Evolutionary conservation across 64 coral and sea anemone species (phyloP), one percentile per base, ranked within the genome.

Genomic region (Porites lutea): DNA sequence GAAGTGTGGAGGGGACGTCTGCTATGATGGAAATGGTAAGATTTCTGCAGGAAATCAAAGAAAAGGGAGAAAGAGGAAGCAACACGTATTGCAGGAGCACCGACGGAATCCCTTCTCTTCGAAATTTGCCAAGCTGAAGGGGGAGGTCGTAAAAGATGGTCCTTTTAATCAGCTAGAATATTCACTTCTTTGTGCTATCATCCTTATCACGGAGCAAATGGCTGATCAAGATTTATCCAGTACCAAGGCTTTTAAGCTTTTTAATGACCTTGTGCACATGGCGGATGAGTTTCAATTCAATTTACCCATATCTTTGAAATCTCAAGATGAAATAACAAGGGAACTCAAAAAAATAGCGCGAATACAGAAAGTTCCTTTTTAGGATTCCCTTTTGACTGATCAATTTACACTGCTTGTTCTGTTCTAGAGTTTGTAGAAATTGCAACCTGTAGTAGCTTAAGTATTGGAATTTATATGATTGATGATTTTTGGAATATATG

Each of bases 241-340:
- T 48, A 86, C 69, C 82, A 86, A 86, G 3, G 44, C 61, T 15
- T 86, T 86, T 86, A 67, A 86, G 61, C 82, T 86, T 47, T 86
- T 44, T 86, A 86, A 86, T 66, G 61, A 86, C 82, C 45, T 86
- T 86, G 82, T 86, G 8, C n/a, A 50, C 16, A 68, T 20, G 19
- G 82, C 52, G 52, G n/a, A 69, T 65, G 27, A 68, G 82, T 86
- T 67, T 48, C 45, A 69, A 8, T 86, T 86, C 11, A 52, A 86
- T 18, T 53, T 86, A 86, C 43, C 82, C 45, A 69, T 86, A 67
- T 86, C 19, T 75, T 50, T 75, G 8, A 75, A 51, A 51, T 86
- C 82, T 8, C 82, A 86, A 86, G 61, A 86, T 86, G 82, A 86
- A 86, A 86, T 86, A 86, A 86, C 44, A 86, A 86, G 69, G 19